Evolutionary conservation across 2,113 vertebrate species (phyloP).

Genomic region (Hiodon alosoides): DNA sequence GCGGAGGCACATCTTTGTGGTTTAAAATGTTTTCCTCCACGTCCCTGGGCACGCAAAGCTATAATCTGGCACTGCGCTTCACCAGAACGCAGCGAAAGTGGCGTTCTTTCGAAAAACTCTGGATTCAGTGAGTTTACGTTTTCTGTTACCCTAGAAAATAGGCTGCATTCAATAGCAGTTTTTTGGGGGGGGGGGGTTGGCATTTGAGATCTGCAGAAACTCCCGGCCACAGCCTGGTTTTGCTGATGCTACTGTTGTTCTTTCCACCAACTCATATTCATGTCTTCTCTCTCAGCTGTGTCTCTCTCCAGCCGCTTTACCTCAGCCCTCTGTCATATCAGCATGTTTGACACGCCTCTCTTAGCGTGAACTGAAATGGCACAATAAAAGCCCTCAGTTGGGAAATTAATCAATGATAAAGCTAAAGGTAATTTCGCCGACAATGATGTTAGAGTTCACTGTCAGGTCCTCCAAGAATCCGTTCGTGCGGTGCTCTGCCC

Average conservation of each 20-base stretch:
- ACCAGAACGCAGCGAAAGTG: too few relatives aligned
- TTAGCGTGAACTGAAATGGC: conserved; percentile 15
- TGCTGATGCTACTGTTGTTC: conserved; percentile 12
- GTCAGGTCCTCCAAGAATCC: neutral
- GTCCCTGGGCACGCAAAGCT: neutral
- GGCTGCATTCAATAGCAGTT: conserved; percentile 13
- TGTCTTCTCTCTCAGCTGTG: conserved; percentile 25
- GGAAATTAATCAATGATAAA: too few relatives aligned
- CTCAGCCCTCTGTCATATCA: conserved; percentile 32
- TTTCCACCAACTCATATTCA: conserved; percentile 14
- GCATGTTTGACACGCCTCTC: conserved; percentile 18
- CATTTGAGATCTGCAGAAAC: conserved; percentile 7
- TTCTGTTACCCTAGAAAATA: neutral
- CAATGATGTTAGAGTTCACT: too few relatives aligned
- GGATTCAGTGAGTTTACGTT: too few relatives aligned
- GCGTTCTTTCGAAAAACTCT: too few relatives aligned
- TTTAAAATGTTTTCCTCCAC: conserved; percentile 15
- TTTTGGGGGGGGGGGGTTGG: neutral
- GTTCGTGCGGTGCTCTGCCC: neutral
- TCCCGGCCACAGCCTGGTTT: neutral
- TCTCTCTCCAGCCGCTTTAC: conserved; percentile 47
- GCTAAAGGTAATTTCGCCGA: too few relatives aligned
- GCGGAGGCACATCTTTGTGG: conserved; percentile 17
- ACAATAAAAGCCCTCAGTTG: conserved; percentile 27
- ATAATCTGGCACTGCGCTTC: neutral